Evolutionary conservation across 2,888 invertebrate genomes (phyloP).

Genomic region (Blastobasis adustella): DNA sequence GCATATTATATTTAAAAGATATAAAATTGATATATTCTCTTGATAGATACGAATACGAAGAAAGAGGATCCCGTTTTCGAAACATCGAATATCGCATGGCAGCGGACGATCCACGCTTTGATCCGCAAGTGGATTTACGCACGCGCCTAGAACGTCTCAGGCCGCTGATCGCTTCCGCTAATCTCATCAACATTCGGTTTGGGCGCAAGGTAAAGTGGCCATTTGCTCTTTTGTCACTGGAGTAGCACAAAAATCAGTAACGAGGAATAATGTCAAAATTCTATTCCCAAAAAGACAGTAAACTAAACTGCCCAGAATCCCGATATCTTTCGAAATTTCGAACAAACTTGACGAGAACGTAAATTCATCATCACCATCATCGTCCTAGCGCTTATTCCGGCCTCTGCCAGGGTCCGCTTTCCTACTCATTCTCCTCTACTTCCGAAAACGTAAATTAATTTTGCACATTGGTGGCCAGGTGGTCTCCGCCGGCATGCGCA

Average conservation of each 20-base stretch:
- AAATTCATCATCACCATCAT: no score
- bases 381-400: no score
- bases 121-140: slow-evolving; percentile 62
- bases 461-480: slow-evolving; percentile 54
- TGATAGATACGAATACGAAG: slow-evolving; percentile 50
- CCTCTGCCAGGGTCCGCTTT: no score
- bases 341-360: no score
- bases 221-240: no score
- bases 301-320: no score
- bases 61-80: slow-evolving; percentile 49
- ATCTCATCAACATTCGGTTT: slow-evolving; percentile 85
- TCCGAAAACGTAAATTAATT: no score
- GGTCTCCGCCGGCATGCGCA: slow-evolving; percentile 70
- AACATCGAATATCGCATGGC: slow-evolving; percentile 70
- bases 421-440: no score
- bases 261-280: no score
- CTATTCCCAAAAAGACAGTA: no score
- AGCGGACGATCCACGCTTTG: slow-evolving; percentile 68
- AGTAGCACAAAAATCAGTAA: no score
- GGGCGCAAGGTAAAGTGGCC: slow-evolving; percentile 79
- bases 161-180: slow-evolving; percentile 79
- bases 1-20: background rate
- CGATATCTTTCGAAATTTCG: no score
- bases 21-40: background rate
- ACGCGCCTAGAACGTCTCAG: slow-evolving; percentile 63